phyloP scores from a whole-genome alignment of 1,140 invertebrate genomes.

The Cataglyphis hispanica region DNA sequence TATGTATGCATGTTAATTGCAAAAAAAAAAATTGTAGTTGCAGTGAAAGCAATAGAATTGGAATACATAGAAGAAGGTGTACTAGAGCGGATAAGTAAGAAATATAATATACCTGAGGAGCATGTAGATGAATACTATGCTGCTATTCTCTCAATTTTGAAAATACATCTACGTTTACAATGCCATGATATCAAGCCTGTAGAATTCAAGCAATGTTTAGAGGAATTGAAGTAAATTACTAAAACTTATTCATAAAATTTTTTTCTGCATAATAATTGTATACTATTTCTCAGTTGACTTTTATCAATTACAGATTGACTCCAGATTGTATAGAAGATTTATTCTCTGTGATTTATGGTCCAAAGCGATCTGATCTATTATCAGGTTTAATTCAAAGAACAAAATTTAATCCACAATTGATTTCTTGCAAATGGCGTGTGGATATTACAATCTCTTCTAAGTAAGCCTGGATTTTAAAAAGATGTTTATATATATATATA shows the following conservation, averaged over 20 bases:
- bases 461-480: slow-evolving; percentile 70
- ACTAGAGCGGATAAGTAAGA: slow-evolving; percentile 81
- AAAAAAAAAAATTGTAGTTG: slow-evolving; percentile 76
- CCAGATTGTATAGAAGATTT: slow-evolving; percentile 83
- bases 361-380: slow-evolving; percentile 76
- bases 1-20: slow-evolving; percentile 42
- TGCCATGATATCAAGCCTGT: slow-evolving; percentile 74
- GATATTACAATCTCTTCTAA: slow-evolving; percentile 84
- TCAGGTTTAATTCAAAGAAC: slow-evolving; percentile 76
- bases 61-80: slow-evolving; percentile 83
- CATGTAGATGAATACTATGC: slow-evolving; percentile 83
- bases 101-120: slow-evolving; percentile 77
- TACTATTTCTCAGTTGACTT: background rate
- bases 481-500: slow-evolving; percentile 13
- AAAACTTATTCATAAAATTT: background rate
- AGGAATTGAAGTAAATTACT: slow-evolving; percentile 81
- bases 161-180: slow-evolving; percentile 71
- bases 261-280: background rate
- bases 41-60: slow-evolving; percentile 83
- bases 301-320: slow-evolving; percentile 78
- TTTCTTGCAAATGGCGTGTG: slow-evolving; percentile 82
- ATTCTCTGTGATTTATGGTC: slow-evolving; percentile 79
- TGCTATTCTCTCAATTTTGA: slow-evolving; percentile 80
- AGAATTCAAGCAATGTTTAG: slow-evolving; percentile 82
- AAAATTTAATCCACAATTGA: slow-evolving; percentile 77